Evolutionary conservation across 1,140 invertebrate species (phyloP).

Genomic region (Neodiprion lecontei): DNA sequence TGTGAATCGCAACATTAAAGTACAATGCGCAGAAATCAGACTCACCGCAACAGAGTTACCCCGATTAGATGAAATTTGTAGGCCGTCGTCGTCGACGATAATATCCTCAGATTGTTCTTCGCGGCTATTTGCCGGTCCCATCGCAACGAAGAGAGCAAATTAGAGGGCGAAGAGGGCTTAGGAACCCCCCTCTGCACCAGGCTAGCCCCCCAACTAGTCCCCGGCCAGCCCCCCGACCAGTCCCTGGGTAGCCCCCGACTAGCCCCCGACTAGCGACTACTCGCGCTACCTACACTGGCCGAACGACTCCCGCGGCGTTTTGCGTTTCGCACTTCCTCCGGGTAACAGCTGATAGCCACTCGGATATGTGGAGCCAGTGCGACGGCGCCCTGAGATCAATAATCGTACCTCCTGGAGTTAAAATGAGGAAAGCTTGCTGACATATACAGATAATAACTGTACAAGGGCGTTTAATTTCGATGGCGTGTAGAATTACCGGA

Average conservation of each 20-base stretch:
- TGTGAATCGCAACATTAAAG: too few relatives aligned
- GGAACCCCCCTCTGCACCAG: neutral
- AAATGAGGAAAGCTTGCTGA: neutral
- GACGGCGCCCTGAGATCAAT: conserved; percentile 62
- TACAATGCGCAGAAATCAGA: neutral
- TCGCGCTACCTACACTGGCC: conserved; percentile 5
- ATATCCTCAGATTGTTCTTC: conserved; percentile 55
- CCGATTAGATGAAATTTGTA: conserved; percentile 46
- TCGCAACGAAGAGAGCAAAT: conserved; percentile 36
- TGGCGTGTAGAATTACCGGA: too few relatives aligned
- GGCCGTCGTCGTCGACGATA: conserved; percentile 53
- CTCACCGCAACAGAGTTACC: conserved; percentile 10
- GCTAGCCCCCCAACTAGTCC: conserved; percentile 8
- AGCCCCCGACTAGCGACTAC: conserved; percentile 13
- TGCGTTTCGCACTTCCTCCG: neutral
- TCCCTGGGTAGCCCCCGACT: conserved; percentile 21
- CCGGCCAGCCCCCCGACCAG: conserved; percentile 9
- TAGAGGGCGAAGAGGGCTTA: neutral
- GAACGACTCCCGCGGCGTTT: conserved; percentile 15
- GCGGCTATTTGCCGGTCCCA: conserved; percentile 57
- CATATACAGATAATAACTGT: too few relatives aligned
- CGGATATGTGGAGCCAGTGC: conserved; percentile 41
- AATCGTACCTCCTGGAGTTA: conserved; percentile 46
- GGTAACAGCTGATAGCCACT: neutral
- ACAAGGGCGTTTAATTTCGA: too few relatives aligned